Conservation (phyloP, 1,140 invertebrate species). For the Ptiloglossa arizonensis region DNA sequence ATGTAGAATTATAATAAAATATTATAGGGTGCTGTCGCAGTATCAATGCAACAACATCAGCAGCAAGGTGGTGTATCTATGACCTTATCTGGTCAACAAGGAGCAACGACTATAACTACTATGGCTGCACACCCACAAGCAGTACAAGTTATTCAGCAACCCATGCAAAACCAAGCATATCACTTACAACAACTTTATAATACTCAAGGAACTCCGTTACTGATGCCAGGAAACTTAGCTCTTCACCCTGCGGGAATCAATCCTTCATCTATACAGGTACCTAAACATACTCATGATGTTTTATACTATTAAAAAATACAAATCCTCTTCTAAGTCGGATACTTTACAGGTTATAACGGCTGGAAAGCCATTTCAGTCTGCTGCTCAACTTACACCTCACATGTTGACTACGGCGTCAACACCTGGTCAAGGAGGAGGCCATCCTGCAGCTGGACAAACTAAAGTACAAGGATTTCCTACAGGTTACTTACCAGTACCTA, state of each 20-base stretch:
- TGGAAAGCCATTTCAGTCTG: constrained; percentile 89
- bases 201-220: constrained; percentile 87
- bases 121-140: constrained; percentile 80
- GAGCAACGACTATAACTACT: constrained; percentile 78
- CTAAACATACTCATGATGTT: neutral
- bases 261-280: constrained; percentile 89
- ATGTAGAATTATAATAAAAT: constrained; percentile 25
- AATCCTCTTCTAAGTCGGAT: constrained; percentile 21
- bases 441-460: constrained; percentile 85
- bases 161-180: constrained; percentile 89
- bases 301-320: neutral
- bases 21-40: constrained; percentile 77
- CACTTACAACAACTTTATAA: constrained; percentile 90
- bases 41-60: constrained; percentile 82
- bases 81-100: constrained; percentile 78
- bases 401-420: constrained; percentile 87
- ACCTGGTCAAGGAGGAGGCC: constrained; percentile 86
- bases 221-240: constrained; percentile 91
- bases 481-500: constrained; percentile 87
- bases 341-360: constrained; percentile 87
- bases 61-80: constrained; percentile 82
- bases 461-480: constrained; percentile 82
- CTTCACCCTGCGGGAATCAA: constrained; percentile 88
- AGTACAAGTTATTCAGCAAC: constrained; percentile 92
- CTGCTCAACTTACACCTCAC: constrained; percentile 88